A percentile compares a stretch with the other conserved stretches of the same genome.
phyloP scores from a whole-genome alignment of 2,113 vertebrate genomes.

The Burhinus oedicnemus region DNA sequence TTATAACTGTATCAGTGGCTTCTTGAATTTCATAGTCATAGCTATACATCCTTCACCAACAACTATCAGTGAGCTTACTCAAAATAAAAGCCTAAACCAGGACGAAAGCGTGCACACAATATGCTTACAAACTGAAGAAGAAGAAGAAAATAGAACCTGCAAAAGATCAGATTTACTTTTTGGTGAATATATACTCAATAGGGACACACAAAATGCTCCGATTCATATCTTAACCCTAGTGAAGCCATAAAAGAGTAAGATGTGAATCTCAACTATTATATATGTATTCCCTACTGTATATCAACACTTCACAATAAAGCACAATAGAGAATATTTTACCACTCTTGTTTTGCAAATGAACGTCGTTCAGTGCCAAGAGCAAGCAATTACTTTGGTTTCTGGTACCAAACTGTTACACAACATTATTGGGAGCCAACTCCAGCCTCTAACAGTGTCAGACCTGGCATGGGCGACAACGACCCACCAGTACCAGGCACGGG shows the following conservation, averaged over 20 bases:
- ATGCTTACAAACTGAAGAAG: background rate
- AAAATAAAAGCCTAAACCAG: constrained; percentile 3
- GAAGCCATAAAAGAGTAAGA: background rate
- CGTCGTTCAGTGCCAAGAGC: background rate
- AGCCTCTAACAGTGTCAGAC: background rate
- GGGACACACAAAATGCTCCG: background rate
- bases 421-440: background rate
- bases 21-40: background rate
- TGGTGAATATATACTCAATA: background rate
- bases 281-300: background rate
- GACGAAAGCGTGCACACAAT: background rate
- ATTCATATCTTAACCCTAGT: background rate
- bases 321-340: background rate
- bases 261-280: background rate
- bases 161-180: background rate
- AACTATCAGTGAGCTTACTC: background rate
- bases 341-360: accelerated
- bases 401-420: background rate
- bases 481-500: background rate
- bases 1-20: background rate
- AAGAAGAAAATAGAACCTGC: background rate
- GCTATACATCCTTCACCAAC: background rate
- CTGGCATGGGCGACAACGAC: background rate
- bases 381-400: background rate
- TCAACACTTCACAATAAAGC: background rate